Conservation (phyloP, 2,888 invertebrate species). For the Lymantria dispar region DNA sequence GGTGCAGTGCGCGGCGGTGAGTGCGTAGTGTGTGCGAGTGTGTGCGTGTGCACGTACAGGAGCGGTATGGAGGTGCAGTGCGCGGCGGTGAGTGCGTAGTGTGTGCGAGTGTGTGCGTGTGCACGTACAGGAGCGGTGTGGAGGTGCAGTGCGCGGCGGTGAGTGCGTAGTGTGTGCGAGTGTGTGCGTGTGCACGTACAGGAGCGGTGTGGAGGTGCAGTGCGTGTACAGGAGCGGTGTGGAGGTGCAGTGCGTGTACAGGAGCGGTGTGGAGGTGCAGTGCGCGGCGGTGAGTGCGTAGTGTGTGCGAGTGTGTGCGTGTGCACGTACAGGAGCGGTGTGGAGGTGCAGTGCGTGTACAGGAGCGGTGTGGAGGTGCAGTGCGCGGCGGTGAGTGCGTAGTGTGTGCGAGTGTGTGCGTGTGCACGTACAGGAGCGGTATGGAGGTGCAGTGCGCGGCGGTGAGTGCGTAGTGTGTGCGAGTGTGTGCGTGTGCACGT, state of each 20-base stretch:
- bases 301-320: not conserved
- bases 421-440: not conserved
- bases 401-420: not conserved
- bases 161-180: not conserved
- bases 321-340: not conserved
- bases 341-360: no score
- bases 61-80: not conserved
- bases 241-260: no score
- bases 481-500: no score
- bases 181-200: not conserved
- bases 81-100: no score
- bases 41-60: not conserved
- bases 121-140: not conserved
- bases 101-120: no score
- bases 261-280: not conserved
- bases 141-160: not conserved
- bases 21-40: not conserved
- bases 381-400: not conserved
- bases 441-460: not conserved
- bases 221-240: no score
- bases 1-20: not conserved
- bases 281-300: not conserved
- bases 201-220: not conserved
- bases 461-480: no score
- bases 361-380: not conserved